Evolutionary conservation across 2,888 invertebrate genomes (phyloP).

Genomic region (Tupiocoris notatus): DNA sequence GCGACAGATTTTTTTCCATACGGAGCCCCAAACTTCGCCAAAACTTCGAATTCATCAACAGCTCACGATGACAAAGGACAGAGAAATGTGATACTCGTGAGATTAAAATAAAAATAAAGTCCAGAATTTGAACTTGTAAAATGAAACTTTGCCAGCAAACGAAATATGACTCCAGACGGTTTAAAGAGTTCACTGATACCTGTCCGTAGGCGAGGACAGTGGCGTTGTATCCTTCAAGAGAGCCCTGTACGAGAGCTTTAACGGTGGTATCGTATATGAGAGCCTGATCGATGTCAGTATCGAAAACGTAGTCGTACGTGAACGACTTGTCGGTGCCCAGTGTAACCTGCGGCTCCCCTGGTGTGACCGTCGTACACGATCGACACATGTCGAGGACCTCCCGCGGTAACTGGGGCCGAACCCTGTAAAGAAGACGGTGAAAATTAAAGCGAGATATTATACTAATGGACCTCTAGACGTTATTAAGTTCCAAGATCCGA

Average conservation of each 20-base stretch:
- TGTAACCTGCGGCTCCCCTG: constrained; percentile 87
- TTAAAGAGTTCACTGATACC: constrained; percentile 55
- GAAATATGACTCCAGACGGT: too few relatives aligned
- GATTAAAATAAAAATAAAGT: background rate
- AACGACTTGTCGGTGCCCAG: constrained; percentile 92
- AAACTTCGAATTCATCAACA: too few relatives aligned
- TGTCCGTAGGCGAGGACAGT: constrained; percentile 97
- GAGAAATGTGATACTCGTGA: background rate
- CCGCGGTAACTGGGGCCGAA: constrained; percentile 88
- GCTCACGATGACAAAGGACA: too few relatives aligned
- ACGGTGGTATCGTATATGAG: constrained; percentile 81
- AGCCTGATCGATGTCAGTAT: constrained; percentile 71
- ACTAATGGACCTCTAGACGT: too few relatives aligned
- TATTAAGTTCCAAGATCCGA: too few relatives aligned
- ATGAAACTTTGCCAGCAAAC: background rate
- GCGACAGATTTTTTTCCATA: too few relatives aligned
- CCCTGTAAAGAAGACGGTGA: constrained; percentile 66
- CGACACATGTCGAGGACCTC: constrained; percentile 95
- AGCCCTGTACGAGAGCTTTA: constrained; percentile 81
- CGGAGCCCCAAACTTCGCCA: too few relatives aligned
- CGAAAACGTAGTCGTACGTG: constrained; percentile 95
- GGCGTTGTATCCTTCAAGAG: constrained; percentile 95
- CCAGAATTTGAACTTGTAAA: background rate
- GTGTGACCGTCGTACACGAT: constrained; percentile 84
- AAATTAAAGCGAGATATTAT: too few relatives aligned